Conservation (phyloP, 2,113 vertebrate genomes). For the Ochotona curzoniae region DNA sequence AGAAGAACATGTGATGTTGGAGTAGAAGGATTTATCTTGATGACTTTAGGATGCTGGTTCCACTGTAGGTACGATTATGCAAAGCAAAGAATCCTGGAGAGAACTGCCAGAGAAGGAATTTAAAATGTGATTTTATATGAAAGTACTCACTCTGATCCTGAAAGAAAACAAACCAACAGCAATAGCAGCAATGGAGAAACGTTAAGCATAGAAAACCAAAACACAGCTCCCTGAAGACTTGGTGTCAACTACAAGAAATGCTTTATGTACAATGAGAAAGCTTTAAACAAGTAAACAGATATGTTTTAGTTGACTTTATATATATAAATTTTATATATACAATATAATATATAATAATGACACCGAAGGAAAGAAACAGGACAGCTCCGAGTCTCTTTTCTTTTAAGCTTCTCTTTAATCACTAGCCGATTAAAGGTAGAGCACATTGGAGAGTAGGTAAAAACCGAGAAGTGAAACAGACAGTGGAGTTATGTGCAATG, state of each 20-base stretch:
- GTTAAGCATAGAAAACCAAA: background rate
- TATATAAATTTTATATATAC: background rate
- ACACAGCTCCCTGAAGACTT: too few species aligned
- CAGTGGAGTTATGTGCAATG: background rate
- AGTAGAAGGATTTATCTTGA: too few species aligned
- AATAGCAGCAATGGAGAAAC: conserved; percentile 65
- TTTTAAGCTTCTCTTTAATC: background rate
- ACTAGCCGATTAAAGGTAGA: background rate
- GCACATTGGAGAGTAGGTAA: background rate
- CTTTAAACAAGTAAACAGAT: conserved; percentile 28
- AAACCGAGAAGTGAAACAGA: background rate
- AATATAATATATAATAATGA: background rate
- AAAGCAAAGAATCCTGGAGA: too few species aligned
- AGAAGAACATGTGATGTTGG: too few species aligned
- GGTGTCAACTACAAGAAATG: background rate
- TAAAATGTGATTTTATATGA: too few species aligned
- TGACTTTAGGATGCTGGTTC: too few species aligned
- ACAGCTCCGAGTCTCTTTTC: background rate
- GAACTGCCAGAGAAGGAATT: too few species aligned
- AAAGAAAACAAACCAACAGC: conserved; percentile 52
- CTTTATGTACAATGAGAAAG: background rate
- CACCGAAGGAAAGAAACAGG: background rate
- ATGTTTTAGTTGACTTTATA: background rate
- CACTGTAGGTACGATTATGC: too few species aligned
- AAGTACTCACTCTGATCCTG: conserved; percentile 83